phyloP scores from a whole-genome alignment of 2,888 invertebrate genomes.

The Sphaerophoria rueppellii region DNA sequence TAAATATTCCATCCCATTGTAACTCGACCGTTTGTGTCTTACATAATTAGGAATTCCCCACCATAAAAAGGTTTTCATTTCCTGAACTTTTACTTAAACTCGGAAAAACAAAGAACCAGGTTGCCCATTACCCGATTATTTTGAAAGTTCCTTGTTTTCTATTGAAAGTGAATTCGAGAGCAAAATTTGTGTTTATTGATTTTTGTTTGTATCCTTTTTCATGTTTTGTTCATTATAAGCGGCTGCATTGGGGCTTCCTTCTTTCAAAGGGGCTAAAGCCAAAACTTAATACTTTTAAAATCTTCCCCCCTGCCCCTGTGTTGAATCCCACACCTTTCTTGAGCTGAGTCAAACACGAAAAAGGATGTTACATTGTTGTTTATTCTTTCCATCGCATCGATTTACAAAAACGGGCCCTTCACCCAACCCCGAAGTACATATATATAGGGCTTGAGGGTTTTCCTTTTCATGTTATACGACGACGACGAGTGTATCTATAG shows the following conservation, averaged over 20 bases:
- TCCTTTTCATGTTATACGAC: conserved; percentile 24
- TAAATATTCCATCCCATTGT: too few species aligned
- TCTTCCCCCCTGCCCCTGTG: neutral
- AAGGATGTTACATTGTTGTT: conserved; percentile 57
- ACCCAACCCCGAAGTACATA: conserved; percentile 26
- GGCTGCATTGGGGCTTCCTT: conserved; percentile 28
- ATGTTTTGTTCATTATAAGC: conserved; percentile 12
- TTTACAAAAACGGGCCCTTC: conserved; percentile 22
- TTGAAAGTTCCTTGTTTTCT: neutral
- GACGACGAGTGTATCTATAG: conserved; percentile 8
- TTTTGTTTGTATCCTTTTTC: conserved; percentile 9
- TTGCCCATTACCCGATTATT: neutral
- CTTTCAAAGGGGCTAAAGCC: conserved; percentile 30
- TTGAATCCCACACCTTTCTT: neutral
- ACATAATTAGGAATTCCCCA: too few species aligned
- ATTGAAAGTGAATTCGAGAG: conserved; percentile 22
- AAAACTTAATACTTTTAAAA: conserved; percentile 66
- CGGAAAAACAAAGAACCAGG: neutral
- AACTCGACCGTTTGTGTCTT: too few species aligned
- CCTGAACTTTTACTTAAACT: neutral
- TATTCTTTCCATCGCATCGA: conserved; percentile 10
- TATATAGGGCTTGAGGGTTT: conserved; percentile 34
- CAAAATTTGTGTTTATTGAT: conserved; percentile 14
- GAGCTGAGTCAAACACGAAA: conserved; percentile 64
- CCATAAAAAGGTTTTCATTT: too few species aligned